Evolutionary conservation across 2,888 invertebrate genomes (phyloP).

Genomic region (Acanthosoma haemorrhoidale): DNA sequence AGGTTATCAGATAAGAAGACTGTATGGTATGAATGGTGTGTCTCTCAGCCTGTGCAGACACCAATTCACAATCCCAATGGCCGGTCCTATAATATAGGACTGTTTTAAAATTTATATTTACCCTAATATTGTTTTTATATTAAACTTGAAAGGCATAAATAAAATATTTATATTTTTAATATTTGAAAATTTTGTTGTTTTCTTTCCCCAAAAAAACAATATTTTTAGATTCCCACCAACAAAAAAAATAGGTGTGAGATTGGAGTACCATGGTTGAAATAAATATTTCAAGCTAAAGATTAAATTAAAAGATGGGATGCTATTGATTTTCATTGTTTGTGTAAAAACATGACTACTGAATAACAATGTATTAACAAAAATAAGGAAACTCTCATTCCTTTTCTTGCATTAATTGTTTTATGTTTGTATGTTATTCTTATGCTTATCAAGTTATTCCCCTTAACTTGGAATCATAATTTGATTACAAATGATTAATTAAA

Average conservation of each 20-base stretch:
- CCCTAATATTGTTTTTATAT: background rate
- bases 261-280: background rate
- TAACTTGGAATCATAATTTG: no score
- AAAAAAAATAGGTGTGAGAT: background rate
- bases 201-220: background rate
- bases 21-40: slow-evolving; percentile 96
- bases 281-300: background rate
- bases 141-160: background rate
- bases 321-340: background rate
- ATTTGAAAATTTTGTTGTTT: background rate
- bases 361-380: no score
- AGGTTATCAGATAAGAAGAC: slow-evolving; percentile 68
- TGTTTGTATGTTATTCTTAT: no score
- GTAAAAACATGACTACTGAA: no score
- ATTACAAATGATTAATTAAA: no score
- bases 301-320: background rate
- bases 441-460: no score
- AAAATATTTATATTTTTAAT: background rate
- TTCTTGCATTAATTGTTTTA: no score
- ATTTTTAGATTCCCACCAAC: background rate
- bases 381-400: no score
- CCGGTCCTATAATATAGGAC: slow-evolving; percentile 65
- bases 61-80: slow-evolving; percentile 67
- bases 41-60: slow-evolving; percentile 56
- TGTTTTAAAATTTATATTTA: slow-evolving; percentile 42